Conservation (phyloP, 1,140 invertebrate species). For the Scaptodrosophila lebanonensis region DNA sequence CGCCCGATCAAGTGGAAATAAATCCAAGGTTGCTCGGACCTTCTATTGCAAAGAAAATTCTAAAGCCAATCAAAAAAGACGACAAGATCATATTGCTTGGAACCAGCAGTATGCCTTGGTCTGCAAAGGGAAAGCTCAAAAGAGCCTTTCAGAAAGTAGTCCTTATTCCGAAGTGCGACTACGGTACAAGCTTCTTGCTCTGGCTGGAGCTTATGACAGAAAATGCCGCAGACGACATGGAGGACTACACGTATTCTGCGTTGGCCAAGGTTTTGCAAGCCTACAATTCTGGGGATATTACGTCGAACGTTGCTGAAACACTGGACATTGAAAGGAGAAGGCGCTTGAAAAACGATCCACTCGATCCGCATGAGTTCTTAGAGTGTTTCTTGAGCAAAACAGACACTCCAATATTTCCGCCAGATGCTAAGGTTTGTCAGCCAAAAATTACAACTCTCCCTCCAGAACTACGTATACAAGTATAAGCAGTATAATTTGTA, state of each 20-base stretch:
- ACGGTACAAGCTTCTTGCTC: conserved; percentile 81
- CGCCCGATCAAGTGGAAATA: conserved; percentile 31
- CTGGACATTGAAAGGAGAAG: conserved; percentile 52
- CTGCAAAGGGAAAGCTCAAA: conserved; percentile 62
- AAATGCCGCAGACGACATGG: conserved; percentile 78
- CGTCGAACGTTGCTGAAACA: conserved; percentile 75
- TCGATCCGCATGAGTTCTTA: conserved; percentile 58
- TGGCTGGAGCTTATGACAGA: conserved; percentile 80
- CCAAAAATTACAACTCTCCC: too few species aligned
- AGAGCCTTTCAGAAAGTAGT: conserved; percentile 77
- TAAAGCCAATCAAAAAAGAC: conserved; percentile 81
- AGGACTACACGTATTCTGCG: conserved; percentile 82
- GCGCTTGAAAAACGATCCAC: conserved; percentile 32
- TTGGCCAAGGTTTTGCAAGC: conserved; percentile 82
- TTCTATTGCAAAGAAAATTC: conserved; percentile 80
- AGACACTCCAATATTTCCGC: conserved; percentile 37
- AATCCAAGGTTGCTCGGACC: conserved; percentile 81
- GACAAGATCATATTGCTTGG: conserved; percentile 82
- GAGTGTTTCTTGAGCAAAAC: conserved; percentile 45
- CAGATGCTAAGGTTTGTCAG: too few species aligned
- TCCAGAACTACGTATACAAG: too few species aligned
- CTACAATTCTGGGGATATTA: conserved; percentile 82
- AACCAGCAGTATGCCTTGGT: conserved; percentile 81
- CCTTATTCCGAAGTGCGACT: conserved; percentile 81
- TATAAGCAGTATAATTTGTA: background rate